phyloP scores from a whole-genome alignment of 2,888 invertebrate species.

The Eupithecia vulgata region DNA sequence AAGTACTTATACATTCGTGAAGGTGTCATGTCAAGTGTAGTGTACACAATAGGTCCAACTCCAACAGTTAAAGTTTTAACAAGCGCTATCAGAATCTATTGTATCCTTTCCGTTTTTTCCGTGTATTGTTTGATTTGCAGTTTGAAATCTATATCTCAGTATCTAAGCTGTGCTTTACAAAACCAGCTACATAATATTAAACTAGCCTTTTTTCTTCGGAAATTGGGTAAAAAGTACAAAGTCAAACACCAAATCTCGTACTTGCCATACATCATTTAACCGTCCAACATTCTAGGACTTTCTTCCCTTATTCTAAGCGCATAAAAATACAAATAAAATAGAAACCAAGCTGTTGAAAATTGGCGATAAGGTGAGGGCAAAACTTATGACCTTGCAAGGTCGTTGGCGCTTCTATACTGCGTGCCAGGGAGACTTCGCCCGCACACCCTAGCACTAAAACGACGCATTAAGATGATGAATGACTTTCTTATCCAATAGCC shows the following conservation, averaged over 20 bases:
- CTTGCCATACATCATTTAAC: not conserved
- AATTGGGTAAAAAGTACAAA: too few species aligned
- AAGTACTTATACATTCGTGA: not conserved
- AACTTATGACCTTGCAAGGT: conserved; percentile 70
- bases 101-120: conserved; percentile 24
- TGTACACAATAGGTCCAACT: conserved; percentile 59
- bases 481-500: conserved; percentile 42
- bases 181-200: not conserved
- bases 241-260: too few species aligned
- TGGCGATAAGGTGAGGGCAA: conserved; percentile 45
- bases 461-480: conserved; percentile 45
- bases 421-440: conserved; percentile 51
- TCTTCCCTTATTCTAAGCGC: not conserved
- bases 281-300: not conserved
- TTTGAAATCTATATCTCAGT: not conserved
- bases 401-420: conserved; percentile 56
- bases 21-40: not conserved
- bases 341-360: conserved; percentile 48
- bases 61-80: conserved; percentile 52
- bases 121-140: conserved; percentile 51
- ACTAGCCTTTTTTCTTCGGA: not conserved
- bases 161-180: not conserved
- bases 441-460: conserved; percentile 41
- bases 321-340: not conserved
- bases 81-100: conserved; percentile 52